A percentile compares a stretch with the other conserved stretches of the same genome.
Conservation (phyloP, 2,797 vertebrate genomes). For the Poecilia velifera region DNA sequence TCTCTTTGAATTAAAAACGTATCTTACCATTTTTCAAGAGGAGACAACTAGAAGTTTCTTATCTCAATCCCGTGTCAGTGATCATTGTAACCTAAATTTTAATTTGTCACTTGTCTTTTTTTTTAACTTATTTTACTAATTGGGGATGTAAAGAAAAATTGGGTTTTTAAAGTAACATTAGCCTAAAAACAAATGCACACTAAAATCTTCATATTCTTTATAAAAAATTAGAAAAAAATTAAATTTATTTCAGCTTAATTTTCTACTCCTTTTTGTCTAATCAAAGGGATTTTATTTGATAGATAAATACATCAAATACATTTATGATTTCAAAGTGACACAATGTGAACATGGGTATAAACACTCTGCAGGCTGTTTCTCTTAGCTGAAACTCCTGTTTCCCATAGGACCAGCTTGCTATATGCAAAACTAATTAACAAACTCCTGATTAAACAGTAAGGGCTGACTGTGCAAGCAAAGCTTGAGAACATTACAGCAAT, state of each 20-base stretch:
- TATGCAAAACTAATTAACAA: not conserved
- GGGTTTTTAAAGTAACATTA: too few relatives aligned
- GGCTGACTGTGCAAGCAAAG: not conserved
- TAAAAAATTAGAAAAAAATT: too few relatives aligned
- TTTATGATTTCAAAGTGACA: not conserved
- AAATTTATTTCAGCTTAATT: too few relatives aligned
- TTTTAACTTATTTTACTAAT: not conserved
- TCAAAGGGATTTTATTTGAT: too few relatives aligned
- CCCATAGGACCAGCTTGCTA: not conserved
- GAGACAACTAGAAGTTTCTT: not conserved
- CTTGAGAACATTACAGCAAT: not conserved
- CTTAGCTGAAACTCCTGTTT: not conserved
- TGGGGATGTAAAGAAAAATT: too few relatives aligned
- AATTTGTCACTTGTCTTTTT: not conserved
- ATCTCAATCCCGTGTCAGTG: not conserved
- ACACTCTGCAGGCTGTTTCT: not conserved
- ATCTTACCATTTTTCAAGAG: not conserved
- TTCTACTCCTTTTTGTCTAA: too few relatives aligned
- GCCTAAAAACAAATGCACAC: too few relatives aligned
- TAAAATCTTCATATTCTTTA: too few relatives aligned
- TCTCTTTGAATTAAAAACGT: not conserved
- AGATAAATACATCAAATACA: not conserved
- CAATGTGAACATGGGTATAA: not conserved
- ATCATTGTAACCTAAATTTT: not conserved
- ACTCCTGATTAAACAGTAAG: not conserved